Evolutionary conservation across 2,888 invertebrate species (phyloP).

Genomic region (Petrophora chlorosata): DNA sequence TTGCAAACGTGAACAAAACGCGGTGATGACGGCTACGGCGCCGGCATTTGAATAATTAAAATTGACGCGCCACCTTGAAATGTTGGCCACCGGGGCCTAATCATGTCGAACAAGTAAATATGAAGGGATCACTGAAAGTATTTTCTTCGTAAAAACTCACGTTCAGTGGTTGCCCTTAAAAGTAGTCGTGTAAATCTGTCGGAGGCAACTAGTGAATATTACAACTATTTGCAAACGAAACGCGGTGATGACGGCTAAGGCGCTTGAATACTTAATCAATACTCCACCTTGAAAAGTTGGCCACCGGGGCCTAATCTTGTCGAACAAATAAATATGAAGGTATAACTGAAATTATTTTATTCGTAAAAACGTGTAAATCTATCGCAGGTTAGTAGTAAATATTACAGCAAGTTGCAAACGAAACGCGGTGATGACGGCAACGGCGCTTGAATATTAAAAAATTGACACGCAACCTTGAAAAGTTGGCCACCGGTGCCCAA

Average conservation of each 20-base stretch:
- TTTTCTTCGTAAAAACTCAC: too few relatives aligned
- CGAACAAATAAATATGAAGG: slow-evolving; percentile 18
- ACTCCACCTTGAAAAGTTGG: slow-evolving; percentile 24
- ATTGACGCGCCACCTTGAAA: slow-evolving; percentile 21
- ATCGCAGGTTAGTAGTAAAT: too few relatives aligned
- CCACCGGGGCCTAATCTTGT: slow-evolving; percentile 13
- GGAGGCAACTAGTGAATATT: too few relatives aligned
- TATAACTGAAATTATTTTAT: too few relatives aligned
- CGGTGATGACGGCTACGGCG: slow-evolving; percentile 2
- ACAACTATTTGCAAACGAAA: background rate
- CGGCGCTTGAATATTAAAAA: slow-evolving; percentile 26
- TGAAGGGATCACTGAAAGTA: too few relatives aligned
- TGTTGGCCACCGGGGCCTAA: slow-evolving; percentile 16
- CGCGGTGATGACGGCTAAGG: slow-evolving; percentile 1
- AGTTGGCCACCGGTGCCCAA: slow-evolving; percentile 16
- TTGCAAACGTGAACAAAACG: background rate
- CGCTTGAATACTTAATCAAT: slow-evolving; percentile 25
- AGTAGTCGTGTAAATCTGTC: too few relatives aligned
- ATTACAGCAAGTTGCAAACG: background rate
- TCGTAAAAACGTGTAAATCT: too few relatives aligned
- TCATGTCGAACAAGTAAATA: slow-evolving; percentile 16
- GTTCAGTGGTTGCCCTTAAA: too few relatives aligned
- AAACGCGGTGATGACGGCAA: slow-evolving; percentile 1
- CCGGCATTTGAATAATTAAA: slow-evolving; percentile 27
- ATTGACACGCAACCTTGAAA: slow-evolving; percentile 21